Base-by-base conservation (phyloP, 2,797 vertebrate genomes). In the Labeo calbasu region DNA sequence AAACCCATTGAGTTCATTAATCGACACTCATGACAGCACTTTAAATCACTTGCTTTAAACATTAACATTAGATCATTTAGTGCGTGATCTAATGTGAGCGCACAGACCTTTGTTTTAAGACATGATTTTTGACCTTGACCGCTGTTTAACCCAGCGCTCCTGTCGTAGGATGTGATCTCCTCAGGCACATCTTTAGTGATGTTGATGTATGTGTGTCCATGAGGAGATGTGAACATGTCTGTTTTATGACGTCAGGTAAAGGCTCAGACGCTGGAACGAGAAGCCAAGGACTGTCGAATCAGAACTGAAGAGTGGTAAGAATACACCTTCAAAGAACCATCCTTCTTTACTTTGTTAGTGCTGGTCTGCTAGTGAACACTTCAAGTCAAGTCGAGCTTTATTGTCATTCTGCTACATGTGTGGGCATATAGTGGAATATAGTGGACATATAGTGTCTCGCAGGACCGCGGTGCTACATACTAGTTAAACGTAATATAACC, bases 241-340 rank as follows among this genome's bases (percentile, higher is more conserved):
- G 25, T 59, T n/a, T 55, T 25, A 15, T 82, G 25, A 40, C 28
- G 55, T 32, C 87, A 99, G 98, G 93, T 99, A 84, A 98, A 97
- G 93, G 93, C 95, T 90, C 97, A 98, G 92, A 95, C 95, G 57
- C 92, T 99, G 92, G 98, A 99, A 91, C 96, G 96, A 88, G 98
- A 99, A 92, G 94, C 96, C 65, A 98, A 98, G 92, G 97, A 99
- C 63, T 99, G 98, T 92, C 94, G 97, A 87, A 92, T 97, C 89
- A 95, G 96, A 91, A 96, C 97, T 5, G 98, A 99, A 88, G 97
- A 99, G 90, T 99, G 98, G 98, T 99, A 93, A n/a, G 61, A 2
- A 4, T 75, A 61, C 23, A 53, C 19, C 82, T 83, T 2, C 23
- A 46, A 46, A 46, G 8, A 46, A 46, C 9, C 43, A 46, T 46